These are phyloP conservation scores for Strongylocentrotus purpuratus DNA, from an alignment of 35 echinoderm and acorn worm genomes.

Conservation along the genomic window DNA sequence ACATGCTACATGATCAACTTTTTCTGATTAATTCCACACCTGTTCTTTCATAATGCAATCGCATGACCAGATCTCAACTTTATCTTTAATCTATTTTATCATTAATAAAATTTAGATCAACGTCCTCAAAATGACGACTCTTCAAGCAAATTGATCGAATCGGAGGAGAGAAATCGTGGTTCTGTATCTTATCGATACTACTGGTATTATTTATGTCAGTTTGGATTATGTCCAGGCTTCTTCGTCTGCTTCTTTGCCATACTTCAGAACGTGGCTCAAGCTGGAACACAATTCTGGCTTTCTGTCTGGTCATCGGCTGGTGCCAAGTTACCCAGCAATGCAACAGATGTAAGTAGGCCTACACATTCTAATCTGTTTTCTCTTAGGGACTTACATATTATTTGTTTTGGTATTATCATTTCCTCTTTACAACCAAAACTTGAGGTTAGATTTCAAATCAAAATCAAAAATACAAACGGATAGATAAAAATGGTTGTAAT, in stretches of 20 bases:
- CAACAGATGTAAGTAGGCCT: neutral
- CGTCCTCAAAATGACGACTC: neutral
- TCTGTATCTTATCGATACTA: slow-evolving; percentile 57
- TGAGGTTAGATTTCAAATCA: no score
- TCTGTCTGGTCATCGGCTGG: slow-evolving; percentile 87
- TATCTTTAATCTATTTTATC: no score
- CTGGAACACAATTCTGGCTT: slow-evolving; percentile 88
- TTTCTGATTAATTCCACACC: no score
- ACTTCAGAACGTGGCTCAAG: slow-evolving; percentile 56
- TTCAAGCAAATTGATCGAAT: slow-evolving; percentile 50
- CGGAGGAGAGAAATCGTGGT: slow-evolving; percentile 66
- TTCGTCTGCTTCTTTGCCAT: neutral
- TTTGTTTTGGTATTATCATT: no score
- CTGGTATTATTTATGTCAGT: slow-evolving; percentile 47
- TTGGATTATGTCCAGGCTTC: slow-evolving; percentile 22
- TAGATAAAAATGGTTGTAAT: no score
- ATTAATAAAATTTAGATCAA: neutral
- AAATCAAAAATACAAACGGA: no score
- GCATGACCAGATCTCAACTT: no score
- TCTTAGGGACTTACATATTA: no score
- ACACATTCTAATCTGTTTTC: no score
- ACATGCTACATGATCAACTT: no score
- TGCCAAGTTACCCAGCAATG: neutral
- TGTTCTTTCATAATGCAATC: no score
- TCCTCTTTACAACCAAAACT: no score